These are phyloP conservation scores for Argynnis bischoffii DNA, from an alignment of 2,888 invertebrate genomes.

Conservation along the genomic window DNA sequence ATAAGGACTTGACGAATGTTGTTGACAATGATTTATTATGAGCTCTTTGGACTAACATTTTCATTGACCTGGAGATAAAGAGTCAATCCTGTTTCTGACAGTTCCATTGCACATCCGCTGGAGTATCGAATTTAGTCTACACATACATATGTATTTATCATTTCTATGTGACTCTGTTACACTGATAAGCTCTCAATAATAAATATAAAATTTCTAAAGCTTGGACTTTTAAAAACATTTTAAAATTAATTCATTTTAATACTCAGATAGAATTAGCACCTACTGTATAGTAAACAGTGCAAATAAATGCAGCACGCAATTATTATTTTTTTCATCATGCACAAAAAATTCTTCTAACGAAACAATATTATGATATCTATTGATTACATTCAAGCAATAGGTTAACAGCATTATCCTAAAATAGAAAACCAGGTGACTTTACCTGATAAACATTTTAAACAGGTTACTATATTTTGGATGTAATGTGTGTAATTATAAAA, in stretches of 20 bases:
- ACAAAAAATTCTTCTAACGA: too few species aligned
- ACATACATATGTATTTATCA: constrained; percentile 13
- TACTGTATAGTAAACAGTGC: too few species aligned
- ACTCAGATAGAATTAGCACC: too few species aligned
- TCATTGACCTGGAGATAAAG: constrained; percentile 49
- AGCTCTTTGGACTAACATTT: neutral
- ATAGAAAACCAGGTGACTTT: too few species aligned
- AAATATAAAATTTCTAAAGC: neutral
- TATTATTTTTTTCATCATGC: too few species aligned
- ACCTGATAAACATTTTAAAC: too few species aligned
- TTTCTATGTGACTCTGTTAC: constrained; percentile 53
- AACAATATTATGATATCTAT: too few species aligned
- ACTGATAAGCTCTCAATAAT: constrained; percentile 49
- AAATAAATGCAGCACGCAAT: neutral
- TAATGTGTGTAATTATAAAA: constrained; percentile 15
- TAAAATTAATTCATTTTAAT: too few species aligned
- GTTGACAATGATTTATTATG: neutral
- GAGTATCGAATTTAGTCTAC: constrained; percentile 33
- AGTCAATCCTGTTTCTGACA: constrained; percentile 70
- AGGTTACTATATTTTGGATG: neutral
- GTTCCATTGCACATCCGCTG: constrained; percentile 49
- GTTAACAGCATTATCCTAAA: too few species aligned
- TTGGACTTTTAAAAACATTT: neutral
- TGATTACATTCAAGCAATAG: too few species aligned
- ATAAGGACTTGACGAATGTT: neutral